Conservation (phyloP, 2,113 vertebrate genomes). For the Tragelaphus strepsiceros region DNA sequence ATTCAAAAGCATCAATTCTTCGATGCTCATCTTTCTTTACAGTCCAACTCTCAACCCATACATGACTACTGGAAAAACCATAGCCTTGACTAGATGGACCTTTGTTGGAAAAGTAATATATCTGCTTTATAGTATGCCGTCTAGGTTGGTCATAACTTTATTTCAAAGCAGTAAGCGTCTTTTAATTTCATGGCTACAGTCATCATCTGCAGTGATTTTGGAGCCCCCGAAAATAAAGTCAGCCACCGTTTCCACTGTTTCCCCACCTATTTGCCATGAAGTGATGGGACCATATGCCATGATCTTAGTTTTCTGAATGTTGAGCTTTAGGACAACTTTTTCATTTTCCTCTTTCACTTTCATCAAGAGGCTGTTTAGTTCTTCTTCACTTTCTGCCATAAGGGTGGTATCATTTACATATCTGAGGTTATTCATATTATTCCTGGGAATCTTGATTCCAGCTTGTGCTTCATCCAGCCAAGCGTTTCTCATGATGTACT, state of each 20-base stretch:
- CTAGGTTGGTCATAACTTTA: neutral
- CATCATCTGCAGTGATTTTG: neutral
- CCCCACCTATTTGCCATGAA: too few relatives aligned
- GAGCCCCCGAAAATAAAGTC: too few relatives aligned
- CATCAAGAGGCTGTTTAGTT: neutral
- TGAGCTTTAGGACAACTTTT: neutral
- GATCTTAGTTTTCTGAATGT: neutral
- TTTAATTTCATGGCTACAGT: neutral
- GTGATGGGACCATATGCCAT: too few relatives aligned
- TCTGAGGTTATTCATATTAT: neutral
- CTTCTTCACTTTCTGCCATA: neutral
- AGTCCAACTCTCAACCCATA: neutral
- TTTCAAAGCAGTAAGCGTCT: neutral
- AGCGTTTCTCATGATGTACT: neutral
- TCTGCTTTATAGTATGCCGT: neutral
- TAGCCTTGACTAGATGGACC: neutral
- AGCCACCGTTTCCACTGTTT: too few relatives aligned
- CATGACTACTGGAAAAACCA: neutral
- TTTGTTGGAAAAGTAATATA: neutral
- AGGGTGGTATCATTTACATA: neutral
- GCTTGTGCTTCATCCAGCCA: neutral
- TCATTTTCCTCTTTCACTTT: neutral
- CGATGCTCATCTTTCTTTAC: neutral
- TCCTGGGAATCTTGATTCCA: neutral
- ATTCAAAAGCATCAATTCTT: neutral